These are phyloP conservation scores for Boloria selene DNA, from an alignment of 2,888 invertebrate genomes.

Conservation along the genomic window DNA sequence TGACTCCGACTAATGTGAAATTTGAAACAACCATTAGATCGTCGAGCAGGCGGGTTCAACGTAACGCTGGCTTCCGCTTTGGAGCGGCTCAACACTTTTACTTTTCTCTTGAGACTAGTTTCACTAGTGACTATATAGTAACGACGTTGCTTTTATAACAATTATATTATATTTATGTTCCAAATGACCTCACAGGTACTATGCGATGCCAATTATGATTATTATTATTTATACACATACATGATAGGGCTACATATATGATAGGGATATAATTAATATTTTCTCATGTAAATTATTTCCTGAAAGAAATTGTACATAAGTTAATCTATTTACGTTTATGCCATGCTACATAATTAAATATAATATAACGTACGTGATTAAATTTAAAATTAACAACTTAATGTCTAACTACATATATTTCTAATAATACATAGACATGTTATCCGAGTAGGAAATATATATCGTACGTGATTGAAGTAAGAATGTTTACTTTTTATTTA, in stretches of 20 bases:
- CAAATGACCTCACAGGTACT: not conserved
- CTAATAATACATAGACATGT: constrained; percentile 39
- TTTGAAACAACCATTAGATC: constrained; percentile 25
- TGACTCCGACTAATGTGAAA: constrained; percentile 24
- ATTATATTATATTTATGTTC: constrained; percentile 11
- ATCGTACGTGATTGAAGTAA: constrained; percentile 51
- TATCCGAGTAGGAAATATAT: constrained; percentile 45
- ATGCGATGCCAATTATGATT: not conserved
- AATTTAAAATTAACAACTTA: too few relatives aligned
- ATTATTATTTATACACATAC: not conserved
- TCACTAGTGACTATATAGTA: constrained; percentile 35
- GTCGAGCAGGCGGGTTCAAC: constrained; percentile 47
- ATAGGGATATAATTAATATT: too few relatives aligned
- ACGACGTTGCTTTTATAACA: constrained; percentile 25
- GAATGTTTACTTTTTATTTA: constrained; percentile 52
- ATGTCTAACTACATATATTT: constrained; percentile 19
- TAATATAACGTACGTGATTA: too few relatives aligned
- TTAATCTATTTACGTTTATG: too few relatives aligned
- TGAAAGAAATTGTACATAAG: too few relatives aligned
- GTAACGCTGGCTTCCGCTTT: constrained; percentile 56
- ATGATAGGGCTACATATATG: too few relatives aligned
- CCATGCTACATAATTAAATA: too few relatives aligned
- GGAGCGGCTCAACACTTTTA: constrained; percentile 64
- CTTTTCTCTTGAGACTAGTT: constrained; percentile 66
- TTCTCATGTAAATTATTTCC: too few relatives aligned